These are phyloP conservation scores for Chaetophractus vellerosus DNA, from an alignment of 2,797 vertebrate species.

Conservation along the genomic window DNA sequence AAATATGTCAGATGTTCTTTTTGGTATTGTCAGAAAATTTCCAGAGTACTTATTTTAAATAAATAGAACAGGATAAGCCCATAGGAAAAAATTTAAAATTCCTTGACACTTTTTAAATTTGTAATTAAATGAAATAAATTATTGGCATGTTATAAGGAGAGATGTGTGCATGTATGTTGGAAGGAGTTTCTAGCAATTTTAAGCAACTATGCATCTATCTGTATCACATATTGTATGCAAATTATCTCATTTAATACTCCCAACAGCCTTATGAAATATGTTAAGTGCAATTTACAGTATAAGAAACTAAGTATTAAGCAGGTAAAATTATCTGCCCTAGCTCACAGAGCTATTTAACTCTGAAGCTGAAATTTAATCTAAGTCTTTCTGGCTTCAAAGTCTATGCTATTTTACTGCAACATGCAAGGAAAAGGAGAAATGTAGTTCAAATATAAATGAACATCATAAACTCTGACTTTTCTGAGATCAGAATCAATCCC, in stretches of 20 bases:
- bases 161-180: not conserved
- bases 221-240: not conserved
- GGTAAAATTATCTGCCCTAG: not conserved
- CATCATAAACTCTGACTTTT: not conserved
- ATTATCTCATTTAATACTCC: not conserved
- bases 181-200: not conserved
- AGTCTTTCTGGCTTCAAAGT: not conserved
- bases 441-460: not conserved
- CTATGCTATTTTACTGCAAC: not conserved
- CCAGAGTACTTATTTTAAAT: not conserved
- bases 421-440: not conserved
- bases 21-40: conserved; percentile 1
- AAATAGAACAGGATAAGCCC: not conserved
- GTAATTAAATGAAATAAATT: conserved; percentile 3
- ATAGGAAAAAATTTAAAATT: not conserved
- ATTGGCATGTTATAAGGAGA: not conserved
- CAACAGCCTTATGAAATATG: not conserved
- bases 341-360: not conserved
- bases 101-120: not conserved
- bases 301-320: not conserved
- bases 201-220: not conserved
- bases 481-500: conserved; percentile 27
- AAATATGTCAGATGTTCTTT: not conserved
- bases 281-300: not conserved
- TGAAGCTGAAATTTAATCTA: not conserved